Evolutionary conservation across 2,888 invertebrate species (phyloP).

Genomic region (Erynnis tages): DNA sequence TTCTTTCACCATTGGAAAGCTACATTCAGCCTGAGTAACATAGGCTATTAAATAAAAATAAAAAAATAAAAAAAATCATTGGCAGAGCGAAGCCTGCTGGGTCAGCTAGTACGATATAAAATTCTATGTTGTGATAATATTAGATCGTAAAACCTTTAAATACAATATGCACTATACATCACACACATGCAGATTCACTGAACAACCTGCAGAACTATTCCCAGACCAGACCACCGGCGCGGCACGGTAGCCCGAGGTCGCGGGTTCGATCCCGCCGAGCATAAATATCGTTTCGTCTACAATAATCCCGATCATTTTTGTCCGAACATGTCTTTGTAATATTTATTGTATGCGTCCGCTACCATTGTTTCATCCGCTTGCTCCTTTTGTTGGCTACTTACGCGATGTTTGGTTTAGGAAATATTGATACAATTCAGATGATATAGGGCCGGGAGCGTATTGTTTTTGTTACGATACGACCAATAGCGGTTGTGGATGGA

Average conservation of each 20-base stretch:
- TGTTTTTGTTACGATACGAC: conserved; percentile 13
- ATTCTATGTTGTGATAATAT: too few species aligned
- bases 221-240: conserved; percentile 62
- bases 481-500: conserved; percentile 1
- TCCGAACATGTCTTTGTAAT: conserved; percentile 49
- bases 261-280: conserved; percentile 47
- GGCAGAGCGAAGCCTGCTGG: too few species aligned
- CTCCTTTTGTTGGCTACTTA: conserved; percentile 24
- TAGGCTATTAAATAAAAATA: too few species aligned
- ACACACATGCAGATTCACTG: background rate
- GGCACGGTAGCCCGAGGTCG: conserved; percentile 71
- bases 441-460: conserved; percentile 12
- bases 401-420: conserved; percentile 26
- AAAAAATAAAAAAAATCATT: too few species aligned
- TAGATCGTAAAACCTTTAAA: too few species aligned
- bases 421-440: conserved; percentile 26
- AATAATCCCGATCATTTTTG: conserved; percentile 66
- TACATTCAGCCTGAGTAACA: too few species aligned
- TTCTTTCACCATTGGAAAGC: too few species aligned
- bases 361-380: conserved; percentile 50
- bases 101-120: too few species aligned
- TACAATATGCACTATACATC: too few species aligned
- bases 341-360: conserved; percentile 64
- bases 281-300: conserved; percentile 69
- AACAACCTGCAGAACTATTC: background rate